Conservation (phyloP, 2,888 invertebrate species). For the Drosophila mayaguana region DNA sequence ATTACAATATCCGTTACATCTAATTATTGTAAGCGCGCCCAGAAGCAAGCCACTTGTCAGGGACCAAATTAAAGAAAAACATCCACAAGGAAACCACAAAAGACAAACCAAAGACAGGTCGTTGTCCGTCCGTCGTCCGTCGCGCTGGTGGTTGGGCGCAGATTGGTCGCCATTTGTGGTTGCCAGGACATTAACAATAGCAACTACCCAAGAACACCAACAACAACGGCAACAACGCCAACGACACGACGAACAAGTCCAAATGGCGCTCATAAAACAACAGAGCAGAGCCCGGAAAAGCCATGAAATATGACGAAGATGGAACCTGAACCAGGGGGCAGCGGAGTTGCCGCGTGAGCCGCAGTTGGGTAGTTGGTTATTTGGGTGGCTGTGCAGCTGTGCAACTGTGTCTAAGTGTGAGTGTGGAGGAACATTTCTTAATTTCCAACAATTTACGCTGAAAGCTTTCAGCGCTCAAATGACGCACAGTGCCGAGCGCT, state of each 20-base stretch:
- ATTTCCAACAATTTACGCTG: constrained; percentile 80
- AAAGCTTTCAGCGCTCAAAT: constrained; percentile 80
- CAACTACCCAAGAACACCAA: constrained; percentile 37
- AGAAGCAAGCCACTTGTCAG: constrained; percentile 70
- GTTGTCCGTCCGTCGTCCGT: constrained; percentile 8
- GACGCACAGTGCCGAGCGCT: constrained; percentile 57
- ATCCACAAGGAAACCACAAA: constrained; percentile 54
- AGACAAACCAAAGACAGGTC: constrained; percentile 45
- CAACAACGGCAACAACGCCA: constrained; percentile 1
- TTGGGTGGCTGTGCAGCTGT: constrained; percentile 45
- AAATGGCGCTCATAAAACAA: constrained; percentile 79
- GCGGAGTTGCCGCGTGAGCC: constrained; percentile 24
- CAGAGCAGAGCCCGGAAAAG: constrained; percentile 61
- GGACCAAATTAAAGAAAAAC: constrained; percentile 79
- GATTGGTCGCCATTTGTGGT: constrained; percentile 77
- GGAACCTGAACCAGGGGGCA: constrained; percentile 47
- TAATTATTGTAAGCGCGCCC: constrained; percentile 81
- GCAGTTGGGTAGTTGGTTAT: constrained; percentile 25
- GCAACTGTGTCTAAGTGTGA: constrained; percentile 4
- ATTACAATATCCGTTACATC: constrained; percentile 85
- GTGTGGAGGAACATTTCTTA: constrained; percentile 75
- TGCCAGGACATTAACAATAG: constrained; percentile 80
- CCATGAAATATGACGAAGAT: constrained; percentile 75
- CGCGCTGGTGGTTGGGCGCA: constrained; percentile 38
- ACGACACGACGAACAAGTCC: constrained; percentile 40